A percentile compares a stretch with the other conserved stretches of the same genome.
Conservation (phyloP, 1,140 invertebrate species). For the Lasioglossum albipes region DNA sequence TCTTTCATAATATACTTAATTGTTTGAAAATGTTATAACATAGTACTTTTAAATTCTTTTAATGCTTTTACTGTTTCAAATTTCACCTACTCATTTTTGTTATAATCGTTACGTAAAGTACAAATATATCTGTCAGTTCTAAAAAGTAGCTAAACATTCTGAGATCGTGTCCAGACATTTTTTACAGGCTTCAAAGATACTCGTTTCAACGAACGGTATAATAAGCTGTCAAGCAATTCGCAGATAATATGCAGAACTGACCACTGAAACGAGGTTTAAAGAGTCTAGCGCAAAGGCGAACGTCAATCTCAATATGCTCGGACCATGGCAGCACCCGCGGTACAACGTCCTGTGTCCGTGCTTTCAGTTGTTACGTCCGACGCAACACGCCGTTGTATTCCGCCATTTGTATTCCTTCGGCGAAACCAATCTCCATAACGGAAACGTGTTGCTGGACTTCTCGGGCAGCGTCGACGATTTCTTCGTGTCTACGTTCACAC, state of each 20-base stretch:
- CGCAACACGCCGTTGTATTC: slow-evolving; percentile 37
- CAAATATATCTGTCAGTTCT: no score
- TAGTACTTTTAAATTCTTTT: no score
- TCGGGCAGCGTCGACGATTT: slow-evolving; percentile 52
- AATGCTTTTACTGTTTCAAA: no score
- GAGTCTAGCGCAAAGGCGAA: neutral
- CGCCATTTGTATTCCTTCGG: slow-evolving; percentile 67
- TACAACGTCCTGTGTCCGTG: slow-evolving; percentile 5
- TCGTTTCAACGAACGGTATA: neutral
- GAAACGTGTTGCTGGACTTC: slow-evolving; percentile 56
- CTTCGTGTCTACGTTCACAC: slow-evolving; percentile 27
- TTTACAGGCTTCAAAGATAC: no score
- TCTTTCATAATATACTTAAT: no score
- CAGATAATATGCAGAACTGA: neutral
- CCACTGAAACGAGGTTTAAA: neutral
- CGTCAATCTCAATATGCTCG: slow-evolving; percentile 63
- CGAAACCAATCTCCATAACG: slow-evolving; percentile 72
- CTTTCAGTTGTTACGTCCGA: slow-evolving; percentile 39
- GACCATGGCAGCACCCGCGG: neutral
- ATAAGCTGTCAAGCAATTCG: no score
- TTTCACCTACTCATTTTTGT: no score
- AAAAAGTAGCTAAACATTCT: no score
- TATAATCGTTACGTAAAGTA: no score
- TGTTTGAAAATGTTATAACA: no score
- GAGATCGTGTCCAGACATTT: no score